Conservation (phyloP, 2,888 invertebrate genomes). For the Nemurella pictetii region DNA sequence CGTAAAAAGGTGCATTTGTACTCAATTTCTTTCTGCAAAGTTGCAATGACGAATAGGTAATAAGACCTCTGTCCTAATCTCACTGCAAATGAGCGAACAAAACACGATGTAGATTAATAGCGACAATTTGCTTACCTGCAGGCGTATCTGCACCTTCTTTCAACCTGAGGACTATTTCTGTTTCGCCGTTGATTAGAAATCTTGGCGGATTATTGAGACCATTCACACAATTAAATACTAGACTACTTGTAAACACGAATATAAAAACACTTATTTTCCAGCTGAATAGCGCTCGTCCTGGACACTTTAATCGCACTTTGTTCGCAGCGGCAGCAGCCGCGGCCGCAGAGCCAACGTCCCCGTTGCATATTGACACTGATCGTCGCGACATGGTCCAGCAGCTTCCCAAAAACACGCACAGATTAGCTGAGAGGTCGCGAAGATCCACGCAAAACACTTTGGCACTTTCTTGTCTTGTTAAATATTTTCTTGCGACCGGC, state of each 20-base stretch:
- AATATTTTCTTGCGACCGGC: not conserved
- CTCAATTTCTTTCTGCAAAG: not conserved
- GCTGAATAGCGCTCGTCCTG: not conserved
- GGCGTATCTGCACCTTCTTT: conserved; percentile 87
- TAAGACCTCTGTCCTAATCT: too few relatives aligned
- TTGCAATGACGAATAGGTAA: not conserved
- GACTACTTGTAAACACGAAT: conserved; percentile 10
- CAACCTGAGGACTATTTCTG: conserved; percentile 86
- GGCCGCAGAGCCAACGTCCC: not conserved
- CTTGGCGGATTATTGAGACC: conserved; percentile 75
- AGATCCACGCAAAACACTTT: not conserved
- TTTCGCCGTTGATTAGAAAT: conserved; percentile 84
- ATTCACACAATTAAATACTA: conserved; percentile 22
- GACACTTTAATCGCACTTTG: not conserved
- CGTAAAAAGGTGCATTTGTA: not conserved
- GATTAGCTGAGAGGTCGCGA: not conserved
- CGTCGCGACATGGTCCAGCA: not conserved
- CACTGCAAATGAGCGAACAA: not conserved
- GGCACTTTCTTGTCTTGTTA: not conserved
- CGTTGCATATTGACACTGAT: not conserved
- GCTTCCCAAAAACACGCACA: not conserved
- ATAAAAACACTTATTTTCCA: conserved; percentile 14
- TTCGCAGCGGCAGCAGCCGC: not conserved
- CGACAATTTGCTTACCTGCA: conserved; percentile 65
- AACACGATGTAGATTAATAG: conserved; percentile 1